Evolutionary conservation across 2,888 invertebrate species (phyloP).

Genomic region (Ommatoiulus sabulosus): DNA sequence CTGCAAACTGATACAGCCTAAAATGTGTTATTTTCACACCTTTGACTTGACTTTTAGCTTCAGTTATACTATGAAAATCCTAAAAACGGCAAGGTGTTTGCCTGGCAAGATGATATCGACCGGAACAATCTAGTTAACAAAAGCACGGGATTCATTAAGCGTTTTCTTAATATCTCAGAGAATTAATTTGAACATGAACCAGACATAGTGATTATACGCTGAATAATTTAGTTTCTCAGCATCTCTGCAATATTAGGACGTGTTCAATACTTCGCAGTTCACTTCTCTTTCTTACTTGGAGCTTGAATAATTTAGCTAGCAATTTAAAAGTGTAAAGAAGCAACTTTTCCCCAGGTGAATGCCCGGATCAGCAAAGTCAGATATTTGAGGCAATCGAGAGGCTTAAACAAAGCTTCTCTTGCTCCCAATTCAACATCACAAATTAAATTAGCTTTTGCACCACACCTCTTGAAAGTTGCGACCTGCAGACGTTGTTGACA

Average conservation of each 20-base stretch:
- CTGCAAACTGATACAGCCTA: neutral
- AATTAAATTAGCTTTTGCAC: neutral
- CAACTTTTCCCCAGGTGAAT: slow-evolving; percentile 5
- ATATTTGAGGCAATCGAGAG: neutral
- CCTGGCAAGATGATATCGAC: neutral
- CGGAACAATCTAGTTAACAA: neutral
- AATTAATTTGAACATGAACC: neutral
- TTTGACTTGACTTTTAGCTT: neutral
- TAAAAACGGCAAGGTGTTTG: neutral
- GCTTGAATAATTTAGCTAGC: neutral
- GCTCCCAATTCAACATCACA: neutral
- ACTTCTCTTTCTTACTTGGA: neutral
- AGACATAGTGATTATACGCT: neutral
- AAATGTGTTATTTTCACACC: neutral
- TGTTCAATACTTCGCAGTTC: neutral
- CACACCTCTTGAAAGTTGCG: neutral
- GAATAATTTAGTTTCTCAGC: neutral
- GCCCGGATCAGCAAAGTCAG: neutral
- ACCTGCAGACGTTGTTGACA: neutral
- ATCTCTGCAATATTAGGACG: neutral
- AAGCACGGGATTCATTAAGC: neutral
- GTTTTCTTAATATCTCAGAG: neutral
- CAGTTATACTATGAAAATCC: neutral
- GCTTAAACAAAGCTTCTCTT: neutral
- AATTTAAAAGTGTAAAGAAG: neutral